Evolutionary conservation across 2,113 vertebrate species (phyloP).

Genomic region (Brienomyrus brachyistius): DNA sequence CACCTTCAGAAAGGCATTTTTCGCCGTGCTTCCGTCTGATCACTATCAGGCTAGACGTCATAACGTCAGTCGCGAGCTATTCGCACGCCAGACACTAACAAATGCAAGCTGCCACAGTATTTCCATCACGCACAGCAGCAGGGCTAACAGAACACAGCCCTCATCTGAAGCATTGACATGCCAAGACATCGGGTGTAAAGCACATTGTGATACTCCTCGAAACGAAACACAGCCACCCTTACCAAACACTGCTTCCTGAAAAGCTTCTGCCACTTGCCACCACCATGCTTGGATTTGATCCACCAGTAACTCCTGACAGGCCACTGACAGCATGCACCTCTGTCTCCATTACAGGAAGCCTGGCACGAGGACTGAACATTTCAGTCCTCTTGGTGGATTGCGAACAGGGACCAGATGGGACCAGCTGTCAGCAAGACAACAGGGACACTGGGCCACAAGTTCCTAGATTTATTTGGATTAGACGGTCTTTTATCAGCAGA

Average conservation of each 20-base stretch:
- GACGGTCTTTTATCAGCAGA: neutral
- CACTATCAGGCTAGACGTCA: neutral
- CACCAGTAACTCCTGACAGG: neutral
- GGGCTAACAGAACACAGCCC: neutral
- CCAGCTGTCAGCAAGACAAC: neutral
- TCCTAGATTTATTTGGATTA: neutral
- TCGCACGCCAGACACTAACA: neutral
- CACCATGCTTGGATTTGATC: neutral
- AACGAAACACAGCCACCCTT: neutral
- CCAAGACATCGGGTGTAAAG: neutral
- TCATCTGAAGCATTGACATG: neutral
- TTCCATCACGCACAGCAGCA: neutral
- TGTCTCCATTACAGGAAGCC: neutral
- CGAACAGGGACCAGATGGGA: neutral
- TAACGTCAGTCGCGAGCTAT: neutral
- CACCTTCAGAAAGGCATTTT: neutral
- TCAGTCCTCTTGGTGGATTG: neutral
- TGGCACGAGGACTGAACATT: neutral
- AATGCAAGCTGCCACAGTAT: neutral
- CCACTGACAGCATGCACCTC: neutral
- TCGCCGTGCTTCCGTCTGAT: neutral
- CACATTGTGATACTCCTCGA: neutral
- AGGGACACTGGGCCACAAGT: neutral
- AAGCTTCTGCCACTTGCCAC: neutral
- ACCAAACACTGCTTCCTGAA: neutral